Base-by-base conservation (phyloP, 2,113 vertebrate species). In the Silurus asotus region DNA sequence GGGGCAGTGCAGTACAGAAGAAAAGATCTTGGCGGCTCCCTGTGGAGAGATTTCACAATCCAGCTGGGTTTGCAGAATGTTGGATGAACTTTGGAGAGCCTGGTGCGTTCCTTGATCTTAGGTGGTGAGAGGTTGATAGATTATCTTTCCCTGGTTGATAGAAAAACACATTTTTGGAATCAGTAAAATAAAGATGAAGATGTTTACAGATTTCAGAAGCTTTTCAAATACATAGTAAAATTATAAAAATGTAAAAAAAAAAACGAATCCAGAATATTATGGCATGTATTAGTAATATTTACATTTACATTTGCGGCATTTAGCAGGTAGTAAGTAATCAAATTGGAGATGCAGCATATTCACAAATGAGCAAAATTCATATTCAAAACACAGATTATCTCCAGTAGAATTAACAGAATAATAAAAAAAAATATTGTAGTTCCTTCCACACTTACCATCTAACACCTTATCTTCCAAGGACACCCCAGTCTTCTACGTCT, bases 1-100 rank as follows among this genome's bases (percentile, higher is more conserved):
- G 84, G 62, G 91, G 92, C 91, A 87, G 86, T 77, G 81, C 23
- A 88, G 23, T 17, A 90, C 81, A 61, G 53, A 83, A n/a, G 81
- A 88, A 37, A 19, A 55, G 45, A 2, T 17, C 19, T 55, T 67
- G 55, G 20, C 45, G 17, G 75, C 48, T 13, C 78, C 77, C 20
- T 79, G 69, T 37, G 85, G n/a, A 45, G 45, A 53, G 49, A 49
- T 25, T 64, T 64, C 37, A 37, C 37, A 37, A 37, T 37, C 80
- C 80, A 51, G 80, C 4, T 65, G 6, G 8, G 25, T 70, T 75
- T 84, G 55, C 51, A 11, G 65, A 49, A 37, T 4, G 37, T 64
- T 8, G 19, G 77, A 82, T 5, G 48, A 49, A 53, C 17, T 23
- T 61, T 11, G n/a, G 81, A 82, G 51, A 17, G 51, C 45, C 65